Percentiles rank a stretch among this genome's conserved stretches.
Evolutionary conservation across 2,888 invertebrate genomes (phyloP).

Genomic region (Melanostoma scalare): DNA sequence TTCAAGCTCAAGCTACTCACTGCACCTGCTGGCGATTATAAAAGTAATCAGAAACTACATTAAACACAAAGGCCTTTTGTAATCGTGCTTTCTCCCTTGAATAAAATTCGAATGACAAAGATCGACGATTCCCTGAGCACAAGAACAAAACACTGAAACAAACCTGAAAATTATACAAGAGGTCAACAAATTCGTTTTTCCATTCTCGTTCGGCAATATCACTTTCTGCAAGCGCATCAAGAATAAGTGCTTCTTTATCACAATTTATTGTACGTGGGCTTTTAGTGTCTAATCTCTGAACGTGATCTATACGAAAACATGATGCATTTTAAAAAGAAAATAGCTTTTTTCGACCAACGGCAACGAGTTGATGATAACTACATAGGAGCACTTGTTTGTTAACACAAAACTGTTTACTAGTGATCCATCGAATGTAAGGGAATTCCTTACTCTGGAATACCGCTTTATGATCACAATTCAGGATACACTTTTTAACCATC

Average conservation of each 20-base stretch:
- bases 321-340: constrained; percentile 1
- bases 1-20: too few relatives aligned
- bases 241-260: constrained; percentile 11
- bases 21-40: not conserved
- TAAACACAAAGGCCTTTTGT: constrained; percentile 33
- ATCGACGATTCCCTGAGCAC: not conserved
- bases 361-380: not conserved
- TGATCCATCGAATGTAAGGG: constrained; percentile 27
- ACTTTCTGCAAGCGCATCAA: constrained; percentile 54
- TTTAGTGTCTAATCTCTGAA: constrained; percentile 37
- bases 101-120: not conserved
- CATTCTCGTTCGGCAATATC: constrained; percentile 24
- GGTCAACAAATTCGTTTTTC: constrained; percentile 31
- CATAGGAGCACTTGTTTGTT: constrained; percentile 16
- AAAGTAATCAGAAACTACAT: constrained; percentile 34
- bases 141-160: not conserved
- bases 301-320: constrained; percentile 39
- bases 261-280: constrained; percentile 36
- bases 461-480: constrained; percentile 17
- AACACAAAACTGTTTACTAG: not conserved
- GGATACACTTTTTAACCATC: constrained; percentile 31
- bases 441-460: constrained; percentile 24
- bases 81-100: constrained; percentile 43
- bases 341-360: not conserved
- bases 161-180: constrained; percentile 15